Conservation (phyloP, 2,888 invertebrate genomes). For the Cylloceria caligata region DNA sequence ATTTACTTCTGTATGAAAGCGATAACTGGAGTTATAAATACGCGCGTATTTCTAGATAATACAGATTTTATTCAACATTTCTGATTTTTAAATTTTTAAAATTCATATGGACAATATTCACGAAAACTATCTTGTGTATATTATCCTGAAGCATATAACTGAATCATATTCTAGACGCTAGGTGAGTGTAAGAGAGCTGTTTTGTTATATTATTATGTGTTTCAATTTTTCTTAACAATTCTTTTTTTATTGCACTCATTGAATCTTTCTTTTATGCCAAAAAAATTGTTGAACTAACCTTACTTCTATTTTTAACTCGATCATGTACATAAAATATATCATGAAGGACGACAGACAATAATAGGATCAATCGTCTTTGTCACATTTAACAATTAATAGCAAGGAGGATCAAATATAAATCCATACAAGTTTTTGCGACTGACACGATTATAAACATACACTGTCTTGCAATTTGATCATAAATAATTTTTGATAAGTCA, state of each 20-base stretch:
- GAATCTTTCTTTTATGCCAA: constrained; percentile 67
- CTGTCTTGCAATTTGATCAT: constrained; percentile 74
- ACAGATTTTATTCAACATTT: constrained; percentile 41
- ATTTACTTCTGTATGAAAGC: constrained; percentile 19
- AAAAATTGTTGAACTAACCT: constrained; percentile 65
- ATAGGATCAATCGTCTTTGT: constrained; percentile 36
- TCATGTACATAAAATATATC: constrained; percentile 73
- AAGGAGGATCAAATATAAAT: constrained; percentile 70
- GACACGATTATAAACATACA: constrained; percentile 73
- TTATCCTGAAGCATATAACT: constrained; percentile 27
- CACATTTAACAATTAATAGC: constrained; percentile 58
- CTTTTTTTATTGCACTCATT: constrained; percentile 66
- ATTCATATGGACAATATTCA: constrained; percentile 81
- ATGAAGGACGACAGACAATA: constrained; percentile 65
- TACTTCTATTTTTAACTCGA: constrained; percentile 67
- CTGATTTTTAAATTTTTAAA: constrained; percentile 71
- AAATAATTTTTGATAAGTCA: constrained; percentile 78
- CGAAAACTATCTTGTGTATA: constrained; percentile 73
- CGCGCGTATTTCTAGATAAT: constrained; percentile 39
- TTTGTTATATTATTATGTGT: constrained; percentile 32
- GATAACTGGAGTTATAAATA: constrained; percentile 14
- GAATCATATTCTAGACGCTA: constrained; percentile 28
- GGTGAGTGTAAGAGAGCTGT: constrained; percentile 34
- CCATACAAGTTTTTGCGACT: constrained; percentile 73
- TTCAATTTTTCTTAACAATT: constrained; percentile 24